These are phyloP conservation scores for Beroe ovata DNA, from an alignment of 37 sponge, comb jelly and placozoan genomes.

Conservation along the genomic window DNA sequence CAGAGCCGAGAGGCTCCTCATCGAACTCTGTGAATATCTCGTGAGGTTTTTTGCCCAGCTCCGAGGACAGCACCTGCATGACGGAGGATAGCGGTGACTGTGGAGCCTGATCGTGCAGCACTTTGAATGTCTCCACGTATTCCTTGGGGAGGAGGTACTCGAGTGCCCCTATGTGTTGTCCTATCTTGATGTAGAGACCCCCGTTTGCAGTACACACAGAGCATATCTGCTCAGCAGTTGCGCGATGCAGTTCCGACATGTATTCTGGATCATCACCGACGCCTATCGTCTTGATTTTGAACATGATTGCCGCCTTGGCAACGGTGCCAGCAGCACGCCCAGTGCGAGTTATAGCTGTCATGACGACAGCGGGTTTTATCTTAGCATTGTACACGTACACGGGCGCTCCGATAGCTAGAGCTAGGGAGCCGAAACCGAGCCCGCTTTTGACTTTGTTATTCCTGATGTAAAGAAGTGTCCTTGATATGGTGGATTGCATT, in stretches of 20 bases:
- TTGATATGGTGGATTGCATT: neutral
- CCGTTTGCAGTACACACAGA: constrained; percentile 82
- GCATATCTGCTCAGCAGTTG: constrained; percentile 77
- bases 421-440: neutral
- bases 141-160: constrained; percentile 88
- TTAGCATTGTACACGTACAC: constrained; percentile 50
- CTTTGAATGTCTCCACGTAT: constrained; percentile 85
- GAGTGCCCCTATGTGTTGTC: constrained; percentile 88
- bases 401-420: neutral
- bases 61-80: constrained; percentile 74
- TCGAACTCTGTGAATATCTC: constrained; percentile 77
- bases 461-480: constrained; percentile 10
- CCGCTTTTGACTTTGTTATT: constrained; percentile 20
- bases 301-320: neutral
- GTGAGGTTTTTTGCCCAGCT: constrained; percentile 72
- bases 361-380: neutral
- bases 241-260: constrained; percentile 72
- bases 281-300: neutral
- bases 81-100: constrained; percentile 71
- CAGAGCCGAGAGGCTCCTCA: constrained; percentile 70
- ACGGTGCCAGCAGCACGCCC: constrained; percentile 32
- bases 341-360: constrained; percentile 11
- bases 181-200: constrained; percentile 89
- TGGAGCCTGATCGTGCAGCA: constrained; percentile 85
- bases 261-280: neutral